Conservation (phyloP, 2,888 invertebrate genomes). For the Synanthedon myopaeformis region DNA sequence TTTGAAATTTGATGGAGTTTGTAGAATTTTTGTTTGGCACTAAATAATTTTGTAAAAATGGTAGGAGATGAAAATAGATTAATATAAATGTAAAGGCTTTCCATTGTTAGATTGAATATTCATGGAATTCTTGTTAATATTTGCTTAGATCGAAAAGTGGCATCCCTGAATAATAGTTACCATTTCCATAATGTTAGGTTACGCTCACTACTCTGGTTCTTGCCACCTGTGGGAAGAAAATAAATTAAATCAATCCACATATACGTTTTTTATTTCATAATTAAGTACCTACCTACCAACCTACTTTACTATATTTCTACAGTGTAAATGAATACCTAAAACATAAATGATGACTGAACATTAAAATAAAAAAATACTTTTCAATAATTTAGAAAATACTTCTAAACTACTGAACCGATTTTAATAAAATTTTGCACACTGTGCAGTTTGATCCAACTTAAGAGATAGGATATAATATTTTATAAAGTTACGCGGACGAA, state of each 20-base stretch:
- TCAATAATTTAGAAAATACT: too few species aligned
- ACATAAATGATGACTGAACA: too few species aligned
- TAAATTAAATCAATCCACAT: constrained; percentile 53
- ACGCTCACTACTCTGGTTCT: constrained; percentile 65
- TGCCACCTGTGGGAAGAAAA: constrained; percentile 63
- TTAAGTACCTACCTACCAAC: not conserved
- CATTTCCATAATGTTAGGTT: constrained; percentile 61
- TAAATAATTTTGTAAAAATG: not conserved
- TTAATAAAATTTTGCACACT: too few species aligned
- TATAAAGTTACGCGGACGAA: too few species aligned
- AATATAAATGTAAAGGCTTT: not conserved
- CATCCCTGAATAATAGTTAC: constrained; percentile 67
- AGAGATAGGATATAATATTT: too few species aligned
- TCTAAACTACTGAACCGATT: too few species aligned
- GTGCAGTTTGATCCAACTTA: too few species aligned
- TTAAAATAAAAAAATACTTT: too few species aligned
- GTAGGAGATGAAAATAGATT: not conserved
- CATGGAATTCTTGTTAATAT: not conserved
- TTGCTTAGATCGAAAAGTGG: constrained; percentile 32
- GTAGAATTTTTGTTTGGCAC: not conserved
- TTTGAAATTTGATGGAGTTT: not conserved
- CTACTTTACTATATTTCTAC: not conserved
- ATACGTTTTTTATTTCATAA: constrained; percentile 27
- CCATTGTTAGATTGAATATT: not conserved
- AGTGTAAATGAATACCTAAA: not conserved